These are phyloP conservation scores for Sympetrum striolatum DNA, from an alignment of 2,888 invertebrate genomes.

Conservation along the genomic window DNA sequence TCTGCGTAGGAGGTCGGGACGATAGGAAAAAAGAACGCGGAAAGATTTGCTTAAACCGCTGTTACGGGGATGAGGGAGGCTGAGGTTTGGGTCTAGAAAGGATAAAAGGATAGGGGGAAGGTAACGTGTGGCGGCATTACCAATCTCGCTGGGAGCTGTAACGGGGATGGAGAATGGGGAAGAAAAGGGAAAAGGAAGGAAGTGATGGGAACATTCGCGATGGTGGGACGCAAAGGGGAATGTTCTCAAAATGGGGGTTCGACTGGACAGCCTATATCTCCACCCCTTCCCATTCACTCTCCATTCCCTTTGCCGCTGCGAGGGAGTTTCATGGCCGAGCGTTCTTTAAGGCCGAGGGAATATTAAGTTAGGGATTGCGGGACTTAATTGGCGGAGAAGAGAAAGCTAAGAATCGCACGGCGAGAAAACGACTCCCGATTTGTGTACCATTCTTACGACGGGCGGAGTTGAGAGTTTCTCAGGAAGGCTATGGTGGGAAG, in stretches of 20 bases:
- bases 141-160: not conserved
- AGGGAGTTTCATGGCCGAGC: not conserved
- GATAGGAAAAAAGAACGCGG: not conserved
- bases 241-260: not conserved
- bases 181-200: not conserved
- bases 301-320: not conserved
- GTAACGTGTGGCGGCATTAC: not conserved
- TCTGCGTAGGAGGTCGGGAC: not conserved
- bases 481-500: not conserved
- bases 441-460: not conserved
- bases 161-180: not conserved
- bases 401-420: not conserved
- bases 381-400: not conserved
- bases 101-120: not conserved
- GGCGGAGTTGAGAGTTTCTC: not conserved
- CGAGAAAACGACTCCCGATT: not conserved
- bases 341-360: not conserved
- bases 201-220: not conserved
- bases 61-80: not conserved
- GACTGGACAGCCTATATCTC: not conserved
- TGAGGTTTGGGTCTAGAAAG: not conserved
- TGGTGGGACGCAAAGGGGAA: not conserved
- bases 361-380: not conserved
- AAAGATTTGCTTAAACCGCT: not conserved
- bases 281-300: not conserved